phyloP scores from a whole-genome alignment of 2,888 invertebrate genomes.

The Hololepta plana region DNA sequence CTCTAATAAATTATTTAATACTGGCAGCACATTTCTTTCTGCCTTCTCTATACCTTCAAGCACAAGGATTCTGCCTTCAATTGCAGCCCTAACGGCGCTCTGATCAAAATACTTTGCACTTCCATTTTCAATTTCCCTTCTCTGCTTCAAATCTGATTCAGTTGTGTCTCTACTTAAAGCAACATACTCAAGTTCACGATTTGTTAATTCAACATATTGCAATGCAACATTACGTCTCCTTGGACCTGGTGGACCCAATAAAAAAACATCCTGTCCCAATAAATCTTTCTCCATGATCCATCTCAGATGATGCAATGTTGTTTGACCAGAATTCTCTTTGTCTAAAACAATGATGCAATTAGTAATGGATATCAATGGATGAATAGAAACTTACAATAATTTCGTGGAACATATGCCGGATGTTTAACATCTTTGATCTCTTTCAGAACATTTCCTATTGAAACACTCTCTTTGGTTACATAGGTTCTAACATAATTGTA shows the following conservation, averaged over 20 bases:
- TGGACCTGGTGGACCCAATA: constrained; percentile 82
- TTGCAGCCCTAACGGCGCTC: constrained; percentile 87
- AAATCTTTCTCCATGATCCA: constrained; percentile 96
- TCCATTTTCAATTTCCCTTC: constrained; percentile 75
- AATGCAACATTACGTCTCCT: constrained; percentile 65
- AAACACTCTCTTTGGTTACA: constrained; percentile 37
- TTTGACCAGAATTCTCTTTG: constrained; percentile 44
- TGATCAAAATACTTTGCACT: constrained; percentile 89
- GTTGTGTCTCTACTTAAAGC: constrained; percentile 90
- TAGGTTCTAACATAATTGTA: constrained; percentile 16
- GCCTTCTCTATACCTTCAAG: constrained; percentile 96
- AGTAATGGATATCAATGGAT: constrained; percentile 4
- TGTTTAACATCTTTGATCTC: constrained; percentile 40
- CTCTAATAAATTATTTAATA: constrained; percentile 88
- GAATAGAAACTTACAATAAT: constrained; percentile 49
- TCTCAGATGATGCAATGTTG: constrained; percentile 60
- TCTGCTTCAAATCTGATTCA: constrained; percentile 90
- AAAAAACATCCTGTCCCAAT: constrained; percentile 86
- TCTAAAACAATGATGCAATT: constrained; percentile 24
- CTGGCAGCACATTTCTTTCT: constrained; percentile 89
- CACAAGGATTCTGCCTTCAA: constrained; percentile 71
- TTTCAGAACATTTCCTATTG: constrained; percentile 58
- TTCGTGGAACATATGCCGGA: constrained; percentile 68
- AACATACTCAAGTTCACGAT: constrained; percentile 83
- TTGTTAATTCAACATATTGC: constrained; percentile 75